phyloP scores from a whole-genome alignment of 2,113 vertebrate species.

The Dendrocopos noguchii region DNA sequence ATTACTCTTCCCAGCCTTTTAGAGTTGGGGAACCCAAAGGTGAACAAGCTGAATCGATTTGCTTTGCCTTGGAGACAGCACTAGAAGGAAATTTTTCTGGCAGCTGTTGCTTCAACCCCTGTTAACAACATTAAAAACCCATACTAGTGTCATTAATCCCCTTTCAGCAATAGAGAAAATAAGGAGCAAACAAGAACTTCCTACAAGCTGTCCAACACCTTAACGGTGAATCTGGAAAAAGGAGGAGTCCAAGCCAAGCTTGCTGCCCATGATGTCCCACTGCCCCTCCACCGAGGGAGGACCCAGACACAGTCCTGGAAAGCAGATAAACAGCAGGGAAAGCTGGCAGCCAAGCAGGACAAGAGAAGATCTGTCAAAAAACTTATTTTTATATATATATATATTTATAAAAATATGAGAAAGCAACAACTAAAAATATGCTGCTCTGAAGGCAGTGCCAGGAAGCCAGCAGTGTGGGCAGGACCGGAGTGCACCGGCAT shows the following conservation, averaged over 20 bases:
- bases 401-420: background rate
- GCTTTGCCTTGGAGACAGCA: background rate
- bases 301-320: background rate
- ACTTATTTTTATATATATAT: no score
- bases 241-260: background rate
- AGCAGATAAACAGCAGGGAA: constrained; percentile 21
- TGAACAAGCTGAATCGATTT: background rate
- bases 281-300: background rate
- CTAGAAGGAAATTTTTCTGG: background rate
- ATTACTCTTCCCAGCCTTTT: background rate
- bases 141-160: background rate
- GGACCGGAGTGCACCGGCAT: background rate
- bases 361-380: background rate
- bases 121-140: background rate
- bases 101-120: background rate
- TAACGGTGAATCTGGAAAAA: background rate
- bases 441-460: background rate
- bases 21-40: background rate
- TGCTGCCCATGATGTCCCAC: background rate
- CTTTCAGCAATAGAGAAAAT: background rate
- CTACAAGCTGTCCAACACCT: background rate
- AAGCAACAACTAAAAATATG: constrained; percentile 37
- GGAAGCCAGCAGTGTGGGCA: background rate
- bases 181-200: background rate
- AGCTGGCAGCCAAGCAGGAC: background rate